phyloP scores from a whole-genome alignment of 2,113 vertebrate genomes.

The Meles meles region DNA sequence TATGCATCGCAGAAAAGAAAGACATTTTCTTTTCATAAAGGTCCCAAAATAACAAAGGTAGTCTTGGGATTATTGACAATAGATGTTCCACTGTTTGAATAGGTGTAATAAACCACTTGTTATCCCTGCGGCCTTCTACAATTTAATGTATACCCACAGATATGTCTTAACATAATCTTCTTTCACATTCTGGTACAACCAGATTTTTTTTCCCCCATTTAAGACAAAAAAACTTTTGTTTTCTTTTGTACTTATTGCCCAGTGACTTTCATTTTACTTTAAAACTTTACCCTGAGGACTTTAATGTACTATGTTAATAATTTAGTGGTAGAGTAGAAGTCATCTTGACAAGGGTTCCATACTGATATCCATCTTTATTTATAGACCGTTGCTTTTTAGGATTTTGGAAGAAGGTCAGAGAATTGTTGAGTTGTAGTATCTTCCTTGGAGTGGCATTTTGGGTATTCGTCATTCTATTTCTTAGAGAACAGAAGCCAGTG shows the following conservation, averaged over 20 bases:
- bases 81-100: neutral
- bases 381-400: neutral
- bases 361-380: neutral
- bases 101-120: neutral
- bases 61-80: neutral
- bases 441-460: neutral
- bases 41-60: neutral
- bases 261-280: neutral
- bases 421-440: neutral
- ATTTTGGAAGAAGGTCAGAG: neutral
- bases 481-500: neutral
- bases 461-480: neutral
- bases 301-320: neutral
- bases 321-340: neutral
- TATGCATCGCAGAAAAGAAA: neutral
- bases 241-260: neutral
- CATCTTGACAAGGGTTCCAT: neutral
- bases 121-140: neutral
- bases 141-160: neutral
- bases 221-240: neutral
- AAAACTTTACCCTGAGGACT: neutral
- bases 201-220: neutral
- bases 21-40: neutral
- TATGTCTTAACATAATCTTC: neutral
- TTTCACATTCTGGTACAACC: neutral